Evolutionary conservation across 2,888 invertebrate species (phyloP), one percentile per base, ranked within the genome.

Genomic region (Rhamnusium bicolor): DNA sequence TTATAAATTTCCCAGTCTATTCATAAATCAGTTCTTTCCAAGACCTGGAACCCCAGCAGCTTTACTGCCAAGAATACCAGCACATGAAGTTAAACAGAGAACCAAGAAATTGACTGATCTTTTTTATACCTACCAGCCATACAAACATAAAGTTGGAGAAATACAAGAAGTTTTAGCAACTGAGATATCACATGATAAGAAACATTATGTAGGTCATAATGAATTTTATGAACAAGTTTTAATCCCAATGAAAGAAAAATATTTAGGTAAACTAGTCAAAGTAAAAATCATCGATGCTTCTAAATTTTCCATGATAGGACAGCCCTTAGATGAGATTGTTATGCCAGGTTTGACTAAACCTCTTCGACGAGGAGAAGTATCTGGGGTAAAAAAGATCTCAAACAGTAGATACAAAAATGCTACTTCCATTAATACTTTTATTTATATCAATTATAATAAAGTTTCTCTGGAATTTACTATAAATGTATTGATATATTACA

Each of bases 11-110:
- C 96, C 98, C 0, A 94, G 95, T 82, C 91, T 99, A 5, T 99
- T 98, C 88, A 99, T 99, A 84, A 99, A 99, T 89, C 99, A 99
- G 89, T 99, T 97, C 89, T 99, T 95, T 84, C 96, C 99, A 0
- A 89, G 99, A 14, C 97, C 98, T 0, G 98, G 98, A 1, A 99
- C 99, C 0, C 98, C 98, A 0, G 99, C 99, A 0, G 98, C 98
- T 0, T 92, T 93, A 77, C 94, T 99, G 94, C 89, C 90, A 2
- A 92, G 94, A 87, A 92, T 98, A 24, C 95, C 97, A 0, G 91
- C 96, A 0, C 93, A 95, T 85, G 93, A 95, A 85, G 98, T 98
- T 0, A 98, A 98, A 85, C 92, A 92, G 75, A 91, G 99, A 21
- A 99, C 99, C 0, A 97, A 96, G 87, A 89, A 89, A 73, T 89